Conservation (phyloP, 2,113 vertebrate genomes). For the Notarius lentiginosus region DNA sequence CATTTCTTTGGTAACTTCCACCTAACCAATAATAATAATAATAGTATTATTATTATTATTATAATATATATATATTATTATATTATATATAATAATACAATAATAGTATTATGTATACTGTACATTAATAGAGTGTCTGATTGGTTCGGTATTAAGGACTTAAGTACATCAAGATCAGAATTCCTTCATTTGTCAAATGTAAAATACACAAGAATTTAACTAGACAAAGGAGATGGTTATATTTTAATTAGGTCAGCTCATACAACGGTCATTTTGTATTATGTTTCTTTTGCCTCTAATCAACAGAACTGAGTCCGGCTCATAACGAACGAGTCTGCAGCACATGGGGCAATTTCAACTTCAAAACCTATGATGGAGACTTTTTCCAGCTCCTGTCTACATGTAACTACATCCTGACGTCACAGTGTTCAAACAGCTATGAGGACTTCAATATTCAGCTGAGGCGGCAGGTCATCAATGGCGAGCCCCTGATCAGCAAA, state of each 20-base stretch:
- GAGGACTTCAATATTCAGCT: conserved; percentile 87
- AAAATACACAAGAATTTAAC: not conserved
- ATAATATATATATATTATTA: too few relatives aligned
- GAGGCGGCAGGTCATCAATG: conserved; percentile 60
- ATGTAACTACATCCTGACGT: conserved; percentile 83
- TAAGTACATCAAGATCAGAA: not conserved
- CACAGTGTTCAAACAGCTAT: conserved; percentile 73
- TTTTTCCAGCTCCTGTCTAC: conserved; percentile 80
- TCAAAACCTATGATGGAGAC: conserved; percentile 86
- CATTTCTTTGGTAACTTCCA: not conserved
- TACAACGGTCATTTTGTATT: not conserved
- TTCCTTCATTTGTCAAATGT: not conserved
- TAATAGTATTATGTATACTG: not conserved
- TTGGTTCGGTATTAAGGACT: not conserved
- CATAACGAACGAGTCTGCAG: conserved; percentile 84
- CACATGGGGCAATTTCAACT: conserved; percentile 88
- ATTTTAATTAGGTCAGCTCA: not conserved
- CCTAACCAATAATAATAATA: not conserved
- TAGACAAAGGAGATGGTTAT: not conserved
- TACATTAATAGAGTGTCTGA: not conserved
- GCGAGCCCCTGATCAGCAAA: conserved; percentile 57
- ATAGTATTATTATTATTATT: too few relatives aligned
- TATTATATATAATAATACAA: not conserved
- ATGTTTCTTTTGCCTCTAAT: not conserved
- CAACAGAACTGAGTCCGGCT: conserved; percentile 68